Conservation (phyloP, 2,113 vertebrate genomes). For the Polypterus senegalus region DNA sequence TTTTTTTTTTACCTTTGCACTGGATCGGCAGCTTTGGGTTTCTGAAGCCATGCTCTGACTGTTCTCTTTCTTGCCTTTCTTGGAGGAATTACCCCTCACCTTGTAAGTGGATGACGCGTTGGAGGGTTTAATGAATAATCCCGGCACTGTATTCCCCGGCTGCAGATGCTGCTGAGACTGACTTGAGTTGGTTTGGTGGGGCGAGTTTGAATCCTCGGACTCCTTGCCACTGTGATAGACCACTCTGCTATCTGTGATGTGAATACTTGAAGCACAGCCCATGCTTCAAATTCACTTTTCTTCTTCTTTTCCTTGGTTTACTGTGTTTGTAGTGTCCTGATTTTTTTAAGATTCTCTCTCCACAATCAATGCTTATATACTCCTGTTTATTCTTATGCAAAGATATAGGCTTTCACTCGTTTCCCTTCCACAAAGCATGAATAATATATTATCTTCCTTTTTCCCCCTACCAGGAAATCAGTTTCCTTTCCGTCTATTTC, state of each 20-base stretch:
- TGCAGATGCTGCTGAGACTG: conserved; percentile 40
- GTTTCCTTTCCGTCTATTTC: conserved; percentile 37
- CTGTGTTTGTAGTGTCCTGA: conserved; percentile 30
- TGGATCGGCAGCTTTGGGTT: conserved; percentile 36
- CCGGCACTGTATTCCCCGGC: conserved; percentile 68
- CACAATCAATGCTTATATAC: no score
- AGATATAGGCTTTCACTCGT: conserved; percentile 33
- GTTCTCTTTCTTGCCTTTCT: conserved; percentile 41
- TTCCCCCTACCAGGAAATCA: conserved; percentile 41
- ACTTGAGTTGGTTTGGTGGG: conserved; percentile 64
- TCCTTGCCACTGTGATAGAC: conserved; percentile 79
- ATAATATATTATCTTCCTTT: conserved; percentile 36
- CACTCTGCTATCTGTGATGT: conserved; percentile 76
- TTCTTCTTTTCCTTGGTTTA: conserved; percentile 25
- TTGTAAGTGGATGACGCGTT: conserved; percentile 55
- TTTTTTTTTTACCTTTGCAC: conserved; percentile 44
- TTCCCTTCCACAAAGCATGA: conserved; percentile 38
- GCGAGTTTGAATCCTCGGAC: conserved; percentile 75
- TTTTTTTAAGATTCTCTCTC: conserved; percentile 1
- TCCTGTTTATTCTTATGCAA: conserved; percentile 1
- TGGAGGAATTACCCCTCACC: conserved; percentile 54
- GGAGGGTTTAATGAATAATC: conserved; percentile 76
- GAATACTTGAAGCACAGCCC: conserved; percentile 97
- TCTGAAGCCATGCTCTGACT: conserved; percentile 45
- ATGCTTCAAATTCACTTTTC: conserved; percentile 56